phyloP scores from a whole-genome alignment of 1,140 invertebrate species.

The Fopius arisanus region DNA sequence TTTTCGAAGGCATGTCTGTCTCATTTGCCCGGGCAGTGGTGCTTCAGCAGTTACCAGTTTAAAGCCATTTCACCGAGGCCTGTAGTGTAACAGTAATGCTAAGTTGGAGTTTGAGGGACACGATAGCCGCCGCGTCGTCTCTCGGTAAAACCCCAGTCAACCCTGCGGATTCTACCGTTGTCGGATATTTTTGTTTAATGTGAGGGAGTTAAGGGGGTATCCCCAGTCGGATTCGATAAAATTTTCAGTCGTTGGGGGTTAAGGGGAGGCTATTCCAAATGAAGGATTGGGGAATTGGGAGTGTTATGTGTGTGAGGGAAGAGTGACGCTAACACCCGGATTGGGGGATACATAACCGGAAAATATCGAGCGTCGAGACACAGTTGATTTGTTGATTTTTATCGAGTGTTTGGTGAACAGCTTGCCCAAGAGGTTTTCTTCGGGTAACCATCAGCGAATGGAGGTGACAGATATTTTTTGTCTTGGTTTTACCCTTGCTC shows the following conservation, averaged over 20 bases:
- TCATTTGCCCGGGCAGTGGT: background rate
- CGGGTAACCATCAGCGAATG: too few species aligned
- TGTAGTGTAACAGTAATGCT: background rate
- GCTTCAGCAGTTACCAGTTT: background rate
- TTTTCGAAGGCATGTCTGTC: background rate
- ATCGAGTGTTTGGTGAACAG: background rate
- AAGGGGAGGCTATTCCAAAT: too few species aligned
- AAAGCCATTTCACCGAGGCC: constrained; percentile 1
- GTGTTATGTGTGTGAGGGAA: background rate
- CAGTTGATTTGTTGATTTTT: background rate
- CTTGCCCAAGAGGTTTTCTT: too few species aligned
- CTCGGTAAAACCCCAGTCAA: background rate
- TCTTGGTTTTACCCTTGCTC: too few species aligned
- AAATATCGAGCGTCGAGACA: constrained; percentile 8
- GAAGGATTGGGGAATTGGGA: background rate
- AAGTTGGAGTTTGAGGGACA: constrained; percentile 5
- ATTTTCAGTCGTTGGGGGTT: background rate
- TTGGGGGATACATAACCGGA: background rate
- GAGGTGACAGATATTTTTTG: too few species aligned
- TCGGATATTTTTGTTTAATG: background rate
- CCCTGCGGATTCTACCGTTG: background rate
- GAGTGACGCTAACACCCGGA: background rate
- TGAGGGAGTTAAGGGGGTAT: background rate
- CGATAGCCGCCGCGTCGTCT: constrained; percentile 16
- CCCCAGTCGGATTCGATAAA: background rate